Conservation (phyloP, 2,888 invertebrate genomes). For the Eristalinus aeneus region DNA sequence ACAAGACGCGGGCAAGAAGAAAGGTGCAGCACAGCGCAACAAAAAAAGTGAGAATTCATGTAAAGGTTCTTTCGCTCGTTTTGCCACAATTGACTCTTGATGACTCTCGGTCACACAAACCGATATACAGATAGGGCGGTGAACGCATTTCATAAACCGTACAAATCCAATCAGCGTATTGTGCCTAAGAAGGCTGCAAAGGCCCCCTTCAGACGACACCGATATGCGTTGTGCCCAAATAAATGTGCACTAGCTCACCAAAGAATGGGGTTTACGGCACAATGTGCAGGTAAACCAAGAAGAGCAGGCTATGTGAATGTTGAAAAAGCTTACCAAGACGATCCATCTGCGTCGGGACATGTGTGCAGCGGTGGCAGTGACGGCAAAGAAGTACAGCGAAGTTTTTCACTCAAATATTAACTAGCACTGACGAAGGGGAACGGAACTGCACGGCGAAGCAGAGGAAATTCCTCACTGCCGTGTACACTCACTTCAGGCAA, state of each 20-base stretch:
- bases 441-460: neutral
- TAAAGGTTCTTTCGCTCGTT: constrained; percentile 67
- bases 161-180: constrained; percentile 62
- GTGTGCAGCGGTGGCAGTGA: neutral
- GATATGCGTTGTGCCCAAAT: constrained; percentile 17
- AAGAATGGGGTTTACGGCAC: constrained; percentile 2
- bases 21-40: neutral
- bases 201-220: neutral
- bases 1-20: neutral
- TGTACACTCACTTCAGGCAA: constrained; percentile 53
- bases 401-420: constrained; percentile 43
- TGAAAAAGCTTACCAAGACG: constrained; percentile 60
- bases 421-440: neutral
- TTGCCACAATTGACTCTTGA: constrained; percentile 66
- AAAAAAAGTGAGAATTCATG: constrained; percentile 21
- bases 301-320: constrained; percentile 31
- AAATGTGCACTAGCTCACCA: constrained; percentile 48
- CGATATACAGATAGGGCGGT: constrained; percentile 1
- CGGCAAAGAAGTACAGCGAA: neutral
- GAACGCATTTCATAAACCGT: constrained; percentile 41
- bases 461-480: constrained; percentile 9
- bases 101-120: constrained; percentile 45
- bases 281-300: constrained; percentile 28
- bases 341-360: constrained; percentile 41
- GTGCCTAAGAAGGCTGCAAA: constrained; percentile 25